A percentile compares a stretch with the other conserved stretches of the same genome.
Evolutionary conservation across 2,888 invertebrate genomes (phyloP).

Genomic region (Electrophaes corylata): DNA sequence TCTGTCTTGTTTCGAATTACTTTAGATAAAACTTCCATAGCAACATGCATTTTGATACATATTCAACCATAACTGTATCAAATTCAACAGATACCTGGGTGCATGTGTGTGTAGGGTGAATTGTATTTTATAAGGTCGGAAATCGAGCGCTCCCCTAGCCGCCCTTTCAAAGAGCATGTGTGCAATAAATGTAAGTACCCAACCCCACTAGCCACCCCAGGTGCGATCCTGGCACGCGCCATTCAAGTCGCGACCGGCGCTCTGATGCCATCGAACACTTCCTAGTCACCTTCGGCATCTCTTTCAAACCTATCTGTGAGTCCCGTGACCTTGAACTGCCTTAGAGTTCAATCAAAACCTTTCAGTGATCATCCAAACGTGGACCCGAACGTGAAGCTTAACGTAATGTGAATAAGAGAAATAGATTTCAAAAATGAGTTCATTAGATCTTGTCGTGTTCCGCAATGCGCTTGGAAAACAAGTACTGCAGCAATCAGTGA

Average conservation of each 20-base stretch:
- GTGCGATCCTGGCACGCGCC: conserved; percentile 82
- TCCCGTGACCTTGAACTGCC: conserved; percentile 10
- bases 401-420: conserved; percentile 67
- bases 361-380: conserved; percentile 1
- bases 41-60: conserved; percentile 23
- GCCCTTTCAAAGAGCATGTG: conserved; percentile 81
- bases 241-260: conserved; percentile 79
- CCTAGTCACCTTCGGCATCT: conserved; percentile 46
- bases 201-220: conserved; percentile 81
- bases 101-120: conserved; percentile 40
- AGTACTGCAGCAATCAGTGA: conserved; percentile 87
- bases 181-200: conserved; percentile 83
- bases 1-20: conserved; percentile 9
- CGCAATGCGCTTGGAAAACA: conserved; percentile 85
- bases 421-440: conserved; percentile 67
- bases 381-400: too few species aligned
- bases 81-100: conserved; percentile 40
- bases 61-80: conserved; percentile 30
- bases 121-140: conserved; percentile 38
- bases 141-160: conserved; percentile 66
- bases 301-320: conserved; percentile 27
- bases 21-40: conserved; percentile 10
- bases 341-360: background rate
- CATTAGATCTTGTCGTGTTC: conserved; percentile 84
- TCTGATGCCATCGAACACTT: conserved; percentile 72